Evolutionary conservation across 2,797 vertebrate species (phyloP), one percentile per base, ranked within the genome.

Genomic region (Propithecus deckenii): DNA sequence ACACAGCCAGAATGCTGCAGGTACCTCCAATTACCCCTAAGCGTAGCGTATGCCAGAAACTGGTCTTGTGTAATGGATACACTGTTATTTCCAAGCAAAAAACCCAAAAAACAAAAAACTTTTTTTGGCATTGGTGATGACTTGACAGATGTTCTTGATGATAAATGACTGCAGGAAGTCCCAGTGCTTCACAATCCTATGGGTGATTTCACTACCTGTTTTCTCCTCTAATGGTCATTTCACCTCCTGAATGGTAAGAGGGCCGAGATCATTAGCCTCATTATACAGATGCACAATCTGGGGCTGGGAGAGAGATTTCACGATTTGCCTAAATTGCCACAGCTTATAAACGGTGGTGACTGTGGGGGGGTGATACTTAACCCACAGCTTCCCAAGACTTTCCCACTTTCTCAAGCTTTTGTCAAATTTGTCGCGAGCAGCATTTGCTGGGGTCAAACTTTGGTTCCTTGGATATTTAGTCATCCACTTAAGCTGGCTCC

Each of bases 281-380:
- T 83, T 95, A 88, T 95, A 91, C 65, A 94, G 81, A 88, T 92
- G 81, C 69, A 69, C 72, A 76, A 14, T 88, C 88, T 88, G 96
- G 89, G 81, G 59, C 76, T 67, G 13, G 71, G 55, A 90, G 50
- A 93, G 61, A 52, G 25, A 84, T 23, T 74, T 86, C 50, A 38
- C 67, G 52, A 87, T 81, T 71, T 87, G 30, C 84, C 84, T 71
- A n/a, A 89, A 84, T 50, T 67, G 20, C 23, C 46, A 63, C 10
- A 15, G 23, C n/a, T 85, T 38, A 3, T 80, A 76, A 59, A 23
- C 13, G 43, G 55, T 2, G 5, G 28, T 35, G 55, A 20, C 15
- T 72, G n/a, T 50, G 20, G 25, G 23, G 23, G 7, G 2, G 22
- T 18, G 15, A 38, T 35, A 23, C 15, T 81, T 35, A 75, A 35